Evolutionary conservation across 1,140 invertebrate genomes (phyloP).

Genomic region (Eriosoma lanigerum): DNA sequence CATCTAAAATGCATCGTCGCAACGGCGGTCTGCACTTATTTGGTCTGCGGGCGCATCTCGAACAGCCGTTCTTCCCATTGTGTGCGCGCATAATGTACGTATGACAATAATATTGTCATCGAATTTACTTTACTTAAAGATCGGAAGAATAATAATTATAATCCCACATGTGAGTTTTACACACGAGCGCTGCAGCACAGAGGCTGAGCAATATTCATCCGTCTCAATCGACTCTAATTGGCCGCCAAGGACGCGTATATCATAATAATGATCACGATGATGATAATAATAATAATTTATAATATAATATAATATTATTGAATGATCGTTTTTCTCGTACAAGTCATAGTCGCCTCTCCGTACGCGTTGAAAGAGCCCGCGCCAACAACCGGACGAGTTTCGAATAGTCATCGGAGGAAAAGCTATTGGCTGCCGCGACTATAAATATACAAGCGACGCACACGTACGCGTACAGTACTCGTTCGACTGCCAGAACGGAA

Average conservation of each 20-base stretch:
- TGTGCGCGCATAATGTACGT: too few species aligned
- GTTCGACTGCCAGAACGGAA: background rate
- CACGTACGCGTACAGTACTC: background rate
- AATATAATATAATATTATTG: background rate
- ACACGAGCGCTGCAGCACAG: too few species aligned
- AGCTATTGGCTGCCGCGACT: background rate
- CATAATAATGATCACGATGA: too few species aligned
- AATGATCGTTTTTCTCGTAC: background rate
- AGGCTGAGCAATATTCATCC: background rate
- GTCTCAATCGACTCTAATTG: constrained; percentile 6
- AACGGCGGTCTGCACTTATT: too few species aligned
- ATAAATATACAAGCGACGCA: constrained; percentile 12
- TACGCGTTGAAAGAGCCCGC: background rate
- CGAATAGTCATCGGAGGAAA: background rate
- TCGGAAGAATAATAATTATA: too few species aligned
- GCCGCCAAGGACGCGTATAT: constrained; percentile 15
- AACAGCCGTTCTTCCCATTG: too few species aligned
- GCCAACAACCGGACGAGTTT: background rate
- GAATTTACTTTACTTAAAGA: too few species aligned
- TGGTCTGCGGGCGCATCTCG: too few species aligned
- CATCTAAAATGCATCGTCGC: too few species aligned
- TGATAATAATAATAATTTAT: too few species aligned
- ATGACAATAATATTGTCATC: too few species aligned
- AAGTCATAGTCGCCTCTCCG: background rate
- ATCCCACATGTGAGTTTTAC: too few species aligned